Evolutionary conservation across 2,113 vertebrate species (phyloP).

Genomic region (Recurvirostra avosetta): DNA sequence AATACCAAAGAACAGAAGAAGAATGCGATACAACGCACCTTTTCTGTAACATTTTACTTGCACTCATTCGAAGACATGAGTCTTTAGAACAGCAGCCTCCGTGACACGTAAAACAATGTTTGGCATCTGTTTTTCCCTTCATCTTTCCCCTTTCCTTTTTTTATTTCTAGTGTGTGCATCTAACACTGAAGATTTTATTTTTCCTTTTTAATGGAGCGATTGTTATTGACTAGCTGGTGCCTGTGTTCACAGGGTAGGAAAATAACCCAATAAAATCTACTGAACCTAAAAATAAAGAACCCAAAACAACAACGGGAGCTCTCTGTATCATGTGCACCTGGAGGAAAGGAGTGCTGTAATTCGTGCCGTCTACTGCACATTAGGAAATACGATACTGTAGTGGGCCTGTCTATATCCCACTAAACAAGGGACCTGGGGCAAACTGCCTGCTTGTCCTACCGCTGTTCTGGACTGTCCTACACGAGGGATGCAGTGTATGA

Average conservation of each 20-base stretch:
- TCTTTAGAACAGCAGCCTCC: neutral
- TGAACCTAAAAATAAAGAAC: constrained; percentile 39
- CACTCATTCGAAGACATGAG: neutral
- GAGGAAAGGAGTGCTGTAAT: neutral
- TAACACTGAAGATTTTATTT: constrained; percentile 30
- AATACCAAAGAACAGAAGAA: neutral
- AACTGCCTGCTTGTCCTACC: neutral
- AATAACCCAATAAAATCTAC: constrained; percentile 40
- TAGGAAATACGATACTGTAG: neutral
- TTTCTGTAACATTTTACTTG: neutral
- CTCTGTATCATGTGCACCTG: neutral
- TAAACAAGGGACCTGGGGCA: neutral
- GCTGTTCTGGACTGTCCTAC: neutral
- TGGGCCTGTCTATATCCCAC: neutral
- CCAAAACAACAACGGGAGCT: neutral
- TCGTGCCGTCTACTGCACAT: neutral
- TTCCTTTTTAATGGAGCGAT: neutral
- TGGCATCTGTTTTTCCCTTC: constrained; percentile 21
- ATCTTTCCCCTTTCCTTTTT: neutral
- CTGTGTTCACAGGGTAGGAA: neutral
- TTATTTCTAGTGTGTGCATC: neutral
- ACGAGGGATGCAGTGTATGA: neutral
- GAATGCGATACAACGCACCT: neutral
- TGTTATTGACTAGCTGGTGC: constrained; percentile 34
- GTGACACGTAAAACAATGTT: neutral